Percentiles rank a stretch among this genome's conserved stretches.
Evolutionary conservation across 2,113 vertebrate genomes (phyloP).

Genomic region (Carassius carassius): DNA sequence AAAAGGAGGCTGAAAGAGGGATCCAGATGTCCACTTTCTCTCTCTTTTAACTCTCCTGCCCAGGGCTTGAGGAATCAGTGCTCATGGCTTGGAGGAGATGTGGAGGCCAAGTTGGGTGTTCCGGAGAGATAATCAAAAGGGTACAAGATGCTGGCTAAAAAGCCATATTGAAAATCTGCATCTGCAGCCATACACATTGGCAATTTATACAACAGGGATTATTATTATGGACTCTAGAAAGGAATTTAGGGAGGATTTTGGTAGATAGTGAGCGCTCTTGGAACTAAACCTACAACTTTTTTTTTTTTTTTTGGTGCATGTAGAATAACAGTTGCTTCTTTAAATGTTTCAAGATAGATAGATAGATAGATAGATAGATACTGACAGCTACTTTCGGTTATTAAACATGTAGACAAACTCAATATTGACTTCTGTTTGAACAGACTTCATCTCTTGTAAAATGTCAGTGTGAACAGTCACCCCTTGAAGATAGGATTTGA

Average conservation of each 20-base stretch:
- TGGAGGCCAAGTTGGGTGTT: slow-evolving; percentile 46
- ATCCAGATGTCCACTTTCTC: slow-evolving; percentile 39
- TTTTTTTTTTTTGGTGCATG: neutral
- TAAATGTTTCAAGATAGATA: no score
- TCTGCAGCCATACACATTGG: slow-evolving; percentile 6
- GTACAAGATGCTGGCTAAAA: slow-evolving; percentile 30
- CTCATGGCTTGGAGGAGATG: slow-evolving; percentile 29
- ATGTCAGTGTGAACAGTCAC: neutral
- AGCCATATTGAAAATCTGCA: neutral
- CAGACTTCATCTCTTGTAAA: neutral
- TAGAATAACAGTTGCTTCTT: neutral
- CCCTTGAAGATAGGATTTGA: neutral
- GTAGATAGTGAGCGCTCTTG: neutral
- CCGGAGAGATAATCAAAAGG: slow-evolving; percentile 52
- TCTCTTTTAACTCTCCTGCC: slow-evolving; percentile 39
- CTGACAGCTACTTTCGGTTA: neutral
- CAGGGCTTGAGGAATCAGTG: slow-evolving; percentile 34
- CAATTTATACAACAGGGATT: slow-evolving; percentile 21
- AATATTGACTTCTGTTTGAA: slow-evolving; percentile 2
- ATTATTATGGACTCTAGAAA: slow-evolving; percentile 8
- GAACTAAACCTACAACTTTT: neutral
- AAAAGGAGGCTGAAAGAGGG: slow-evolving; percentile 23
- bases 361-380: no score
- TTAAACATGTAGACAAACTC: neutral
- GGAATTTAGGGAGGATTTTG: neutral